Percentiles rank a stretch among this genome's conserved stretches.
Conservation (phyloP, 2,797 vertebrate species). For the Craterocephalus amniculus region DNA sequence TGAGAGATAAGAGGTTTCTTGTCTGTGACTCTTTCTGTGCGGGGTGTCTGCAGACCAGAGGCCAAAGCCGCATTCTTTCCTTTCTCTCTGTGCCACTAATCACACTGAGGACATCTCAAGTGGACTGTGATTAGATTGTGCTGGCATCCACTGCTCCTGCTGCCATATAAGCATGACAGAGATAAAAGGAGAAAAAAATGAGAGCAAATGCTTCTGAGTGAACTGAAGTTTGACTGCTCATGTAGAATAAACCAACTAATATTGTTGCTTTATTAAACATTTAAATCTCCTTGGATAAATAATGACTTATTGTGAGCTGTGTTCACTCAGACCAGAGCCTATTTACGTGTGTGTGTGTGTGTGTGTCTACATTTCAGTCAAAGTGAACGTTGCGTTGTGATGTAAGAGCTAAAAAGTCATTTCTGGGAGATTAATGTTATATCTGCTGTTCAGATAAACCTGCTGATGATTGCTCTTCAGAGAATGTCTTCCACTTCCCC, state of each 20-base stretch:
- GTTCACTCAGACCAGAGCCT: slow-evolving; percentile 1
- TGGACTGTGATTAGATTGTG: slow-evolving; percentile 77
- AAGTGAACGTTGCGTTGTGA: slow-evolving; percentile 20
- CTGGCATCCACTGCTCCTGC: slow-evolving; percentile 55
- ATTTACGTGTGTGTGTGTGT: background rate
- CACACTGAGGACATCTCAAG: slow-evolving; percentile 68
- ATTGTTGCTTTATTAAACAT: background rate
- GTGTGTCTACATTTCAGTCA: background rate
- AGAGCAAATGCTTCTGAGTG: background rate
- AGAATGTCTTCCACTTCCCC: background rate
- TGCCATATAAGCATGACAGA: slow-evolving; percentile 29
- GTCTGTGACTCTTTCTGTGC: slow-evolving; percentile 28
- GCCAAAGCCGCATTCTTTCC: slow-evolving; percentile 59
- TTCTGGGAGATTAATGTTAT: slow-evolving; percentile 22
- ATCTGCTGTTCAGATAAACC: slow-evolving; percentile 18
- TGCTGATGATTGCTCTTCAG: slow-evolving; percentile 4
- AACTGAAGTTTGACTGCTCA: slow-evolving; percentile 8
- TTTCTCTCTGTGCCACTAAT: slow-evolving; percentile 56
- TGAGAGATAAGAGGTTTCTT: background rate
- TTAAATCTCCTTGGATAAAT: background rate
- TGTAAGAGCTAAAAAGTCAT: slow-evolving; percentile 31
- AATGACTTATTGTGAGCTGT: background rate
- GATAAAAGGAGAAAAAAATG: slow-evolving; percentile 9
- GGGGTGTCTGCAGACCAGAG: slow-evolving; percentile 13
- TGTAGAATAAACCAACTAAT: background rate